Evolutionary conservation across 2,113 vertebrate species (phyloP), one percentile per base, ranked within the genome.

Genomic region (Saguinus midas): DNA sequence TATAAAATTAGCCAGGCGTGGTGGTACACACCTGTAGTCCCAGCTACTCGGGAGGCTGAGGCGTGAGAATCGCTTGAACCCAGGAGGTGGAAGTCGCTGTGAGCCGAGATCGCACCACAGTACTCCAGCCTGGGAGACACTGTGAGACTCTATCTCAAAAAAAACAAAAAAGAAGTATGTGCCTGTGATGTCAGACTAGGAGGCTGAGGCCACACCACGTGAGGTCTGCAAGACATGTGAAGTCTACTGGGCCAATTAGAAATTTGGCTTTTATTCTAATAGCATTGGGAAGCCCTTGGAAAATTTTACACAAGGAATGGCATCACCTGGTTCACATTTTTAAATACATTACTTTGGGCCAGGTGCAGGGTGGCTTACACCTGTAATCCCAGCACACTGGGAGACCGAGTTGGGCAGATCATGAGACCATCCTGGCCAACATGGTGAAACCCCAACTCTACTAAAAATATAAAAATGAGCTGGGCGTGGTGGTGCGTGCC

Each of bases 401-500:
- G 61, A 64, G 61, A 12, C 61, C 6, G 12, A 64, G 61, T 12
- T 64, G 61, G 61, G 61, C 13, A 29, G 27, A 64, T 64, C 61
- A 64, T 13, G 29, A 64, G 61, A 64, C 61, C 61, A 29, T 27
- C 12, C 61, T 64, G 61, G 61, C 61, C 61, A 29, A 64, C 61
- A 64, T 29, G 61, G 61, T 64, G 61, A 64, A 64, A 64, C 27
- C 27, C 61, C 12, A 5, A 29, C 61, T 29, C 61, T 13, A 64
- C 61, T 64, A 64, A 29, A 64, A 64, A 64, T 64, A 64, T 13
- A 64, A 64, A 29, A 29, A 29, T 64, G 29, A 64, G 12, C 61
- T 0, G 5, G 27, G 61, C 12, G 5, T 64, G 27, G 61, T 14
- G 27, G 27, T 5, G 0, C 27, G 0, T 2, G 11, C 27, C 27